Evolutionary conservation across 1,140 invertebrate genomes (phyloP).

Genomic region (Cotesia vestalis): DNA sequence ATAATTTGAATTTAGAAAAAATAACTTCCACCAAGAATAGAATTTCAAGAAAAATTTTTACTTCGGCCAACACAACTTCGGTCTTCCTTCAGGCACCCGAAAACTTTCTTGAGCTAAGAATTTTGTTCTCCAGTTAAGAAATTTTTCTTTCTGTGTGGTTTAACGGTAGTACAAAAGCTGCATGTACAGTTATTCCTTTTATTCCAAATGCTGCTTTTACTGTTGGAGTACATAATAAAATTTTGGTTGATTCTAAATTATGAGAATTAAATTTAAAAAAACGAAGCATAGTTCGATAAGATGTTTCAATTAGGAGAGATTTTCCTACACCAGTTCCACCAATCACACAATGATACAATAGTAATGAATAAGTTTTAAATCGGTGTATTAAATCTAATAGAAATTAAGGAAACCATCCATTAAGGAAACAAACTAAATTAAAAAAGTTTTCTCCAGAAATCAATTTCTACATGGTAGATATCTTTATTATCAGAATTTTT

Average conservation of each 20-base stretch:
- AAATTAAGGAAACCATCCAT: constrained; percentile 35
- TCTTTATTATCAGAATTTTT: no score
- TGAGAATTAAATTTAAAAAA: constrained; percentile 27
- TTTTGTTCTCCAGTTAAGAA: no score
- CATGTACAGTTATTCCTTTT: constrained; percentile 50
- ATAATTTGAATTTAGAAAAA: no score
- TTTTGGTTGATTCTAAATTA: constrained; percentile 14
- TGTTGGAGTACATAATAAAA: constrained; percentile 45
- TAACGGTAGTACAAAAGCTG: constrained; percentile 46
- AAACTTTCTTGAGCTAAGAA: no score
- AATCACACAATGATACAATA: constrained; percentile 40
- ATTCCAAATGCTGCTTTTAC: constrained; percentile 53
- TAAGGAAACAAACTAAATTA: constrained; percentile 12
- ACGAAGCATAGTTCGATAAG: constrained; percentile 38
- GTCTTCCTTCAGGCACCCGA: no score
- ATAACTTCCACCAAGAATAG: no score
- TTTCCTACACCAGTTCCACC: constrained; percentile 42
- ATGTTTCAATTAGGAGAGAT: constrained; percentile 38
- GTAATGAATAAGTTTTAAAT: constrained; percentile 38
- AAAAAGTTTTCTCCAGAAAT: constrained; percentile 16
- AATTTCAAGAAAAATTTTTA: no score
- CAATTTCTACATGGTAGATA: neutral
- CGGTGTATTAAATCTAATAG: constrained; percentile 41
- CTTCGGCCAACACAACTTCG: no score
- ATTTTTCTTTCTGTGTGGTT: no score